Conservation (phyloP, 2,797 vertebrate genomes). For the Enteromius paludinosus region DNA sequence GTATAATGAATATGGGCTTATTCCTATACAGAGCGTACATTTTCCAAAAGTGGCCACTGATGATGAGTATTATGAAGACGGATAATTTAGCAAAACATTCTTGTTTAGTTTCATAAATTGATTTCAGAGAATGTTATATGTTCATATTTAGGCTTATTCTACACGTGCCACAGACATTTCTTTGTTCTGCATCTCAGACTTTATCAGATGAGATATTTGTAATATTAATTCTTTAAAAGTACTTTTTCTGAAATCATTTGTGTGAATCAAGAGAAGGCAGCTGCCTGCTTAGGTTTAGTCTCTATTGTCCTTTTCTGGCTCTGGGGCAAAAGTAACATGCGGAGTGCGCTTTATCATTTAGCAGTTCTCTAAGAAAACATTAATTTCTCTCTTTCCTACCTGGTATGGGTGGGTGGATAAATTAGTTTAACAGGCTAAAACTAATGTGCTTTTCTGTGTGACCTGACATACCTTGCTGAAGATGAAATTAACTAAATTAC, state of each 20-base stretch:
- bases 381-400: neutral
- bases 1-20: neutral
- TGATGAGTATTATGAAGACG: neutral
- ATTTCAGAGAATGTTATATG: neutral
- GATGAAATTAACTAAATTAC: constrained; percentile 12
- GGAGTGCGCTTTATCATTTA: constrained; percentile 29
- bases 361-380: constrained; percentile 3
- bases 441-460: constrained; percentile 3
- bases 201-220: neutral
- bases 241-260: constrained; percentile 23
- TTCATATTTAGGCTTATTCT: neutral
- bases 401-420: neutral
- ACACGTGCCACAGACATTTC: neutral
- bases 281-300: constrained; percentile 4
- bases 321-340: constrained; percentile 2
- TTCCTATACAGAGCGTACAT: neutral
- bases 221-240: constrained; percentile 24
- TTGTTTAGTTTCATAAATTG: neutral
- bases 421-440: constrained; percentile 35
- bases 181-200: neutral
- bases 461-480: constrained; percentile 1
- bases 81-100: neutral
- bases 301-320: neutral
- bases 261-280: neutral
- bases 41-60: neutral